Conservation (phyloP, 1,140 invertebrate genomes). For the Oppia nitens region DNA sequence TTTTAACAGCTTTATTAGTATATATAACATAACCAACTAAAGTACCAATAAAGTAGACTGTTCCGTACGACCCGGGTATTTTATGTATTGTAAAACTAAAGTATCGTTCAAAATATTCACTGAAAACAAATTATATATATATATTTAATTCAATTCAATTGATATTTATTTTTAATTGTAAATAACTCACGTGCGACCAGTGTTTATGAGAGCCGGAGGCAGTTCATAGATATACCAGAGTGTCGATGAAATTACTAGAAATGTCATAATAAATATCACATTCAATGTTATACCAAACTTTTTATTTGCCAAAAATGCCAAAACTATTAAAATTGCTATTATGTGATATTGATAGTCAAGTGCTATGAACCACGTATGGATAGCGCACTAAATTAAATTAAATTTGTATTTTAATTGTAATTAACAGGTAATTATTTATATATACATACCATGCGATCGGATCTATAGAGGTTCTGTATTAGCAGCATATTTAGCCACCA, state of each 20-base stretch:
- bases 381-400: neutral
- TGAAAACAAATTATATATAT: too few relatives aligned
- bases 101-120: neutral
- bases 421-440: neutral
- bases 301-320: neutral
- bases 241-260: neutral
- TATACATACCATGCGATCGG: neutral
- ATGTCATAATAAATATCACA: neutral
- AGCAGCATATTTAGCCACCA: constrained; percentile 13
- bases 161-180: too few relatives aligned
- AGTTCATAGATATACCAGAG: neutral
- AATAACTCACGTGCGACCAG: neutral
- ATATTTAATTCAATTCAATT: too few relatives aligned
- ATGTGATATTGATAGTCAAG: neutral
- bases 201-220: neutral
- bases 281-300: neutral
- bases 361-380: constrained; percentile 7
- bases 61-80: neutral
- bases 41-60: neutral
- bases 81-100: neutral
- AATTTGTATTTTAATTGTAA: neutral
- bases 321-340: neutral
- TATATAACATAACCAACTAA: neutral
- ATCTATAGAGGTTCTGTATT: constrained; percentile 2
- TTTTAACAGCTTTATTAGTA: neutral